Percentiles rank a stretch among this genome's conserved stretches.
These are phyloP conservation scores for Ischnura elegans DNA, from an alignment of 2,888 invertebrate species.

Conservation along the genomic window DNA sequence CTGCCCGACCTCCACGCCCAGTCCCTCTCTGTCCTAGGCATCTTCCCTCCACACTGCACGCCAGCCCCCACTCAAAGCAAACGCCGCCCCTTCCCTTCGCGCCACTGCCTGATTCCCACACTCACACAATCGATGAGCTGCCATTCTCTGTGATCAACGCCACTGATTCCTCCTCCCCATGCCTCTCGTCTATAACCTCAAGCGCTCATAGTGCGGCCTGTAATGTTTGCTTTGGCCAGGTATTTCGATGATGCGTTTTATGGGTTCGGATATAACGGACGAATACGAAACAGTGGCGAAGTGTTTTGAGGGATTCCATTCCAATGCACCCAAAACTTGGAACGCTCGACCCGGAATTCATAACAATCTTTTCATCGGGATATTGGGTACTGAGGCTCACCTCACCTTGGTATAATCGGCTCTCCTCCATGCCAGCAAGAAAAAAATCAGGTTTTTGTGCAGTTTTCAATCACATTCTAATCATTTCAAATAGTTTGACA, in stretches of 20 bases:
- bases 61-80: not conserved
- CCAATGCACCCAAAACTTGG: not conserved
- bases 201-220: constrained; percentile 56
- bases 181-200: constrained; percentile 45
- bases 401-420: not conserved
- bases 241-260: constrained; percentile 57
- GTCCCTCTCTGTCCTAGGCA: not conserved
- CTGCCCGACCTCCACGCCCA: not conserved
- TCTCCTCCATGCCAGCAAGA: not conserved
- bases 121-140: constrained; percentile 61
- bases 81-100: constrained; percentile 1
- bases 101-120: constrained; percentile 31
- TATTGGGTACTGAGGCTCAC: not conserved
- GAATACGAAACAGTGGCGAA: not conserved
- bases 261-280: not conserved
- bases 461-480: not conserved
- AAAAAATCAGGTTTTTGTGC: not conserved
- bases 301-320: constrained; percentile 26
- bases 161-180: constrained; percentile 11
- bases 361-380: not conserved
- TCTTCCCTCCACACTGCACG: constrained; percentile 2
- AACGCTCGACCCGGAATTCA: not conserved
- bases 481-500: not conserved
- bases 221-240: constrained; percentile 54
- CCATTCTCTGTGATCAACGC: constrained; percentile 47